Percentiles rank a stretch among this genome's conserved stretches.
These are phyloP conservation scores for Heterodera carotae DNA, from an alignment of 1,140 invertebrate species.

Conservation along the genomic window DNA sequence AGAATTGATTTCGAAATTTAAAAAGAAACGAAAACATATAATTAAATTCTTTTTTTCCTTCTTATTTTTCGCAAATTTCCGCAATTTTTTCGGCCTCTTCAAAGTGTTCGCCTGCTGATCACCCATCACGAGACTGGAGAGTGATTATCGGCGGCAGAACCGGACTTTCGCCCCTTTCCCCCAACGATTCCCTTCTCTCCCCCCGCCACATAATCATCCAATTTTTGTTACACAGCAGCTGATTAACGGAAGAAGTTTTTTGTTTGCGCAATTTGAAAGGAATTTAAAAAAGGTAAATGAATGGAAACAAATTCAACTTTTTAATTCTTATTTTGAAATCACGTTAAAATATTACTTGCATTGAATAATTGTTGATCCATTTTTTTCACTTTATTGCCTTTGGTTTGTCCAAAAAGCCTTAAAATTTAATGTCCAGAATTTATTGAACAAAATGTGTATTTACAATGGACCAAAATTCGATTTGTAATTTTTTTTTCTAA, in stretches of 20 bases:
- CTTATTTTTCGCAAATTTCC: background rate
- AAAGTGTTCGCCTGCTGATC: background rate
- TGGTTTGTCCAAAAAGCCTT: background rate
- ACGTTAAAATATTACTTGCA: background rate
- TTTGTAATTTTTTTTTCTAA: background rate
- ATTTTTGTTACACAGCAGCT: background rate
- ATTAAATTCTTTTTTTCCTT: too few relatives aligned
- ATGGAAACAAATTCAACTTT: background rate
- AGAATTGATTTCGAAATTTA: too few relatives aligned
- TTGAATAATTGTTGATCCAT: background rate
- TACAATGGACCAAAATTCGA: background rate
- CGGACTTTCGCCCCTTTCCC: background rate
- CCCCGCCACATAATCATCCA: background rate
- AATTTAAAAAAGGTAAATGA: too few relatives aligned
- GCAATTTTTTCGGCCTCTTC: background rate
- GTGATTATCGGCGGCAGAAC: background rate
- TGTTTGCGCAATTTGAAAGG: background rate
- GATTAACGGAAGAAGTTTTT: background rate
- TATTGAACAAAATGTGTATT: background rate
- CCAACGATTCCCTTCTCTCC: too few relatives aligned
- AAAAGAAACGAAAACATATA: too few relatives aligned
- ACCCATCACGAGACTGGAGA: background rate
- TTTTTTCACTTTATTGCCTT: background rate
- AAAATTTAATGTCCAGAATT: background rate
- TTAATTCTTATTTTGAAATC: background rate